Evolutionary conservation across 1,140 invertebrate species (phyloP).

Genomic region (Lepidurus packardi): DNA sequence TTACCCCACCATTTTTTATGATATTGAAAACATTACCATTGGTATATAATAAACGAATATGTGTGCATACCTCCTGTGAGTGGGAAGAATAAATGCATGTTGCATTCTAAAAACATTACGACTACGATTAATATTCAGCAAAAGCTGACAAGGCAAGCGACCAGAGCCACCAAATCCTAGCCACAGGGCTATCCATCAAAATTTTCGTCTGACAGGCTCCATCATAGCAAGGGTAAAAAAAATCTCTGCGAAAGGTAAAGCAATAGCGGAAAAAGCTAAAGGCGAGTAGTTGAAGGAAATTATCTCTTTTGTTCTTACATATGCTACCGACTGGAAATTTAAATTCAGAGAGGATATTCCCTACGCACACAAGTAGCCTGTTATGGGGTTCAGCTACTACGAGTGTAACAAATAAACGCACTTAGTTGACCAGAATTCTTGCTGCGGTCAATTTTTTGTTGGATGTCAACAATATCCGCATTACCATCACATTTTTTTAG

Average conservation of each 20-base stretch:
- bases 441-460: neutral
- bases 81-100: neutral
- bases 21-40: neutral
- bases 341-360: too few species aligned
- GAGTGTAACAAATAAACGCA: neutral
- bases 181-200: neutral
- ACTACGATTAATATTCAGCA: neutral
- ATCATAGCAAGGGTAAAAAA: neutral
- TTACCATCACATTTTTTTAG: neutral
- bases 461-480: neutral
- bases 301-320: too few species aligned
- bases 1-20: neutral
- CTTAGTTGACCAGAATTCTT: neutral
- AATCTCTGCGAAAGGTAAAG: neutral
- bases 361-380: neutral
- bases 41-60: conserved; percentile 3
- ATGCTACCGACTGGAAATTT: too few species aligned
- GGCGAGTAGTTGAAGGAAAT: too few species aligned
- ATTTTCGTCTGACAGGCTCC: neutral
- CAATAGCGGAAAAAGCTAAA: too few species aligned
- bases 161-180: neutral
- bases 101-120: conserved; percentile 2
- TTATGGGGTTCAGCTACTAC: neutral
- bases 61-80: neutral
- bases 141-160: neutral